Percentiles rank a stretch among this genome's conserved stretches.
Evolutionary conservation across 1,140 invertebrate species (phyloP).

Genomic region (Drosophila tani): DNA sequence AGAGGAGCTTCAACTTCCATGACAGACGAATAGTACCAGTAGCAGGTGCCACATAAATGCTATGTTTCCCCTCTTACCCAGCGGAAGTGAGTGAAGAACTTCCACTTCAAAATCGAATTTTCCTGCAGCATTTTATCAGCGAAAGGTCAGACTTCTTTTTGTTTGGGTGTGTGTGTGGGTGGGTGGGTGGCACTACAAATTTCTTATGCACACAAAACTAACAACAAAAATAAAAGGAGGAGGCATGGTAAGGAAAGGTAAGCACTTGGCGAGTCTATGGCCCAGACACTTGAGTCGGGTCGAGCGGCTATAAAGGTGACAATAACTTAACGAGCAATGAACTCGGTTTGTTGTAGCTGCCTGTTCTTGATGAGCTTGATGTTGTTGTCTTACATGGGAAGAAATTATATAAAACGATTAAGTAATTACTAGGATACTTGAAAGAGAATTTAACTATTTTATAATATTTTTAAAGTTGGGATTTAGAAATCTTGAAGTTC

Average conservation of each 20-base stretch:
- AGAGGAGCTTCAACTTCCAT: not conserved
- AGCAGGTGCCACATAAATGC: conserved; percentile 44
- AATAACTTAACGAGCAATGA: conserved; percentile 84
- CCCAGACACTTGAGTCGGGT: conserved; percentile 67
- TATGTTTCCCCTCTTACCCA: conserved; percentile 8
- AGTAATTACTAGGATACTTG: no score
- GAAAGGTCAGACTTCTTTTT: conserved; percentile 32
- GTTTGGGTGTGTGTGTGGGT: not conserved
- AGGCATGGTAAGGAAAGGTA: conserved; percentile 33
- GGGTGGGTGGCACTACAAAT: conserved; percentile 41
- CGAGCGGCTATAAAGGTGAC: conserved; percentile 73
- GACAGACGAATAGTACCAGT: not conserved
- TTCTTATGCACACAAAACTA: conserved; percentile 61
- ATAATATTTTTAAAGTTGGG: no score
- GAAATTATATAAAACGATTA: not conserved
- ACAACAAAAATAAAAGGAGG: conserved; percentile 22
- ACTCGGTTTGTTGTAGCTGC: conserved; percentile 50
- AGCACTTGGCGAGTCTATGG: conserved; percentile 68
- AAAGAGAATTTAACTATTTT: no score
- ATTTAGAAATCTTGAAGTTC: no score
- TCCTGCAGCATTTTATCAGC: conserved; percentile 16
- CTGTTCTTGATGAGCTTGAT: conserved; percentile 45
- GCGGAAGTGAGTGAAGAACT: conserved; percentile 31
- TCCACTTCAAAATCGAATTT: conserved; percentile 39
- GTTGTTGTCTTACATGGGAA: conserved; percentile 9